Evolutionary conservation across 2,888 invertebrate genomes (phyloP), one percentile per base, ranked within the genome.

Genomic region (Tetanocera ferruginea): DNA sequence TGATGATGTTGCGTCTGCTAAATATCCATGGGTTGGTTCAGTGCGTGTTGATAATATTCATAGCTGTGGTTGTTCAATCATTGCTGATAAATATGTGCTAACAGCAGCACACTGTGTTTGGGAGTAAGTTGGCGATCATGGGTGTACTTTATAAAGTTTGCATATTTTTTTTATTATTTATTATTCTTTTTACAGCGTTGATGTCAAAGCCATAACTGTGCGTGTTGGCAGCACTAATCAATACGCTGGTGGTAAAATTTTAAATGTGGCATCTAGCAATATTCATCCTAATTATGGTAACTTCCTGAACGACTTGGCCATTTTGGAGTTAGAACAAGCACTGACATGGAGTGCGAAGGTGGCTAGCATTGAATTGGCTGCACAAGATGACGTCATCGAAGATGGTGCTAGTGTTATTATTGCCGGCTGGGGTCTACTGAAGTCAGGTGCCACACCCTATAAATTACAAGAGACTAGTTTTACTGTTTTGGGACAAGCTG

Each of bases 11-110:
- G 52, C 72, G 0, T 52, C 81, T 11, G 86, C 84, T 2, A 85
- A 88, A 78, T 87, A 86, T 78, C 90, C 91, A 8, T 87, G 87
- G 83, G 86, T 88, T 78, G 86, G 84, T 2, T 89, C 90, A 5
- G 76, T 90, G 43, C 86, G 87, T 28, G 78, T 84, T 6, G 80
- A 86, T 70, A 83, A 83, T n/a, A 78, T 78, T 0, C 87, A 87
- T 51, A 76, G 64, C 9, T 88, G 89, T 72, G 83, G 82, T 0
- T 86, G 85, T 5, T 80, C 31, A n/a, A 84, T 89, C 17, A 84
- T 88, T 31, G 79, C 79, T 3, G 6, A 71, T 3, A 81, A 60
- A 0, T 73, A 78, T 2, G 8, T 88, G 76, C 43, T 88, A 11
- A 88, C 87, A 6, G 85, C 88, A 19, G 89, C 84, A 3, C 86